Conservation (phyloP, 2,113 vertebrate genomes). For the Corythoichthys intestinalis region DNA sequence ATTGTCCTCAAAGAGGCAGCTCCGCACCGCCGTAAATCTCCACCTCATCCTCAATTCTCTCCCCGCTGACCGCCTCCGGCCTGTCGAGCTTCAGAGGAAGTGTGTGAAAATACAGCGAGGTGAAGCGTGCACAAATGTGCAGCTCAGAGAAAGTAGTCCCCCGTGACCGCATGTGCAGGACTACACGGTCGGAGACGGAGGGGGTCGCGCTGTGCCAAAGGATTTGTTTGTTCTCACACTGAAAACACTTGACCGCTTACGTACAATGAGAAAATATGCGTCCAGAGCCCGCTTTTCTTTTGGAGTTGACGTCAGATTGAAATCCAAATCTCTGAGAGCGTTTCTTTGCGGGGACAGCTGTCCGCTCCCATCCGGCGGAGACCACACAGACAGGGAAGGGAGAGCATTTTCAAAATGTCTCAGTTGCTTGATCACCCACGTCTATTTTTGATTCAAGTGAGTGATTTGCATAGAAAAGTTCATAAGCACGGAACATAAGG, state of each 20-base stretch:
- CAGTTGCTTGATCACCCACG: constrained; percentile 53
- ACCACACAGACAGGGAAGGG: constrained; percentile 26
- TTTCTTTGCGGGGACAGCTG: constrained; percentile 69
- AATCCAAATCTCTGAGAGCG: constrained; percentile 64
- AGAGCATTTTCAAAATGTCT: constrained; percentile 31
- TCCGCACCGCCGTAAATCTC: constrained; percentile 52
- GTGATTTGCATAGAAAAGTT: constrained; percentile 80
- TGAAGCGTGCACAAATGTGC: constrained; percentile 66
- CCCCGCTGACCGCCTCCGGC: constrained; percentile 17
- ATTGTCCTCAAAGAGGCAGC: constrained; percentile 42
- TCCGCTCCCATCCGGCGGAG: constrained; percentile 36
- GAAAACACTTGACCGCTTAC: constrained; percentile 7
- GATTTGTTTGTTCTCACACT: constrained; percentile 43
- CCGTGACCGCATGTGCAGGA: constrained; percentile 32
- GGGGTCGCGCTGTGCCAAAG: constrained; percentile 20
- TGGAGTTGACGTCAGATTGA: constrained; percentile 62
- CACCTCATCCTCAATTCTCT: constrained; percentile 15
- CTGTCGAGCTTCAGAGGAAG: constrained; percentile 59
- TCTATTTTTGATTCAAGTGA: constrained; percentile 64
- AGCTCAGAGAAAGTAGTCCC: constrained; percentile 61
- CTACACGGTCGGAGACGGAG: neutral
- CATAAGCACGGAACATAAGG: constrained; percentile 78
- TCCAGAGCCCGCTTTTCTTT: constrained; percentile 11
- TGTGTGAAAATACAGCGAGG: constrained; percentile 57
- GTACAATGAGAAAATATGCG: constrained; percentile 10